Evolutionary conservation across 2,888 invertebrate species (phyloP), one percentile per base, ranked within the genome.

Genomic region (Ormyrus pomaceus): DNA sequence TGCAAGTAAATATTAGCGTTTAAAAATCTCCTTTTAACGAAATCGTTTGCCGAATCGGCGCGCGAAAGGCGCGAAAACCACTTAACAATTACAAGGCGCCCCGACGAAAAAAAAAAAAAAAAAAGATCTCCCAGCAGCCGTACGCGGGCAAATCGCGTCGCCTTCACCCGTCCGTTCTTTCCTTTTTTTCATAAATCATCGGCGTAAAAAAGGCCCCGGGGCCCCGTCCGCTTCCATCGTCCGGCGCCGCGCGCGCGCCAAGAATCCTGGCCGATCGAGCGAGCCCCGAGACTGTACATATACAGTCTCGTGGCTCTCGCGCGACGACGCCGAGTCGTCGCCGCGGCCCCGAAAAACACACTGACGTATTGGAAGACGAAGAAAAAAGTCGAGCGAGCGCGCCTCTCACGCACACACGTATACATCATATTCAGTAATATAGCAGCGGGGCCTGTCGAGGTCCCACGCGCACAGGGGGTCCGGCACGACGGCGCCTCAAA

Each of bases 391-490:
- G 74, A 70, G 70, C 77, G 70, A 51, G 70, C 62, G 70, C 77
- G 70, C 69, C 69, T 11, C 53, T 56, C 64, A 64, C 55, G 58
- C 51, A 13, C 56, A 10, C 55, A n/a, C 8, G 6, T 34, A 50
- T 50, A 45, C n/a, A 61, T 45, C 34, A n/a, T 13, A 69, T 58
- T 34, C 34, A 34, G 34, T 34, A 34, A 34, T 34, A 34, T 34
- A 11, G 56, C 10, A 11, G 34, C 51, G 50, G 58, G 66, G 50
- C 55, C 53, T 76, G 61, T 69, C 77, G 75, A 72, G 79, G 81
- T 84, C 83, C 85, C 84, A 84, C 84, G 85, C 83, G 82, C 84
- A 70, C 78, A 85, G 85, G 85, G 85, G 84, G 85, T 85, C 85
- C 82, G 77, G 74, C 78, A 79, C 84, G 83, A 83, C 84, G 86